Evolutionary conservation across 2,113 vertebrate species (phyloP).

Genomic region (Ameiurus melas): DNA sequence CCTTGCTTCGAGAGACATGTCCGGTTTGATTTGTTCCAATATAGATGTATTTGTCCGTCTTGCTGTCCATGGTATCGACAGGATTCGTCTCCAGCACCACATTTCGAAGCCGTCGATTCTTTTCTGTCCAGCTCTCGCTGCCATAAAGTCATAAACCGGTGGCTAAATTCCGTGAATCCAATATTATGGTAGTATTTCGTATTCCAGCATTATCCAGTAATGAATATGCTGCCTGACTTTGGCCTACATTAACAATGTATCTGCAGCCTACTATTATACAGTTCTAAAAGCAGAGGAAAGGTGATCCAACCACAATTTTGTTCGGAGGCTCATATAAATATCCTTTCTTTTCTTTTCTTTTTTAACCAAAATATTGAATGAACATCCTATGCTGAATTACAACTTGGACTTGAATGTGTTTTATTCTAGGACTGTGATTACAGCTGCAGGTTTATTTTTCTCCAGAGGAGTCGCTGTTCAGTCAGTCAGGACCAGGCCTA

Average conservation of each 20-base stretch:
- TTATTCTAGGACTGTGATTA: neutral
- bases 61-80: too few relatives aligned
- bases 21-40: too few relatives aligned
- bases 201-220: neutral
- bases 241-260: neutral
- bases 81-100: too few relatives aligned
- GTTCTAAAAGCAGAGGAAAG: neutral
- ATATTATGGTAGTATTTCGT: neutral
- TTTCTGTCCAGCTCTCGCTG: too few relatives aligned
- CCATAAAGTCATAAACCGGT: neutral
- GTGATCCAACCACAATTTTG: neutral
- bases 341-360: too few relatives aligned
- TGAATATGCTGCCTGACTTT: neutral
- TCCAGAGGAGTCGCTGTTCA: slow-evolving; percentile 12
- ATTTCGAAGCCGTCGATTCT: too few relatives aligned
- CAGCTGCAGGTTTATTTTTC: neutral
- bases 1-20: too few relatives aligned
- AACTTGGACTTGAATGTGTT: neutral
- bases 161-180: neutral
- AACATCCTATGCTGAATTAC: neutral
- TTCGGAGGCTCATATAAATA: too few relatives aligned
- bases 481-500: neutral
- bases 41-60: too few relatives aligned
- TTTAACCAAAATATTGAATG: too few relatives aligned
- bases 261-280: neutral